Base-by-base conservation (phyloP, 2,113 vertebrate genomes). In the Ameiurus melas region DNA sequence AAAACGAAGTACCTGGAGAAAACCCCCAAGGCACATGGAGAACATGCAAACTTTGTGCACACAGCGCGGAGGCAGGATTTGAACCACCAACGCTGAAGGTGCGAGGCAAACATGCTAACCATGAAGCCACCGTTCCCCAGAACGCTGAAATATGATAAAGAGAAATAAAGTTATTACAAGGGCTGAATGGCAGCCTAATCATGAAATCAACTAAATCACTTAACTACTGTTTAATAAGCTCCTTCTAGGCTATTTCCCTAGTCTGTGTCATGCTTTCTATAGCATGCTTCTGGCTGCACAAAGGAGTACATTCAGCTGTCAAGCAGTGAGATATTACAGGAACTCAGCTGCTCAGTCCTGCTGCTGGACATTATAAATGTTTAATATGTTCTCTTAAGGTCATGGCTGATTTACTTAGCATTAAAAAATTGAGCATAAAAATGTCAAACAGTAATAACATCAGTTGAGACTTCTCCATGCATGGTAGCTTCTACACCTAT, bases 341-440 rank as follows among this genome's bases (percentile, higher is more conserved):
- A 88, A 62, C 68, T 86, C 81, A 84, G 43, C 71, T 85, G 47
- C 51, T 53, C 53, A 79, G 60, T 25, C 22, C 27, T 53, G 51
- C 51, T 57, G 64, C 87, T 79, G 85, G 53, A 84, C 80, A 55
- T 27, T 57, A 47, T 87, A 83, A 89, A 90, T 81, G 83, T 84
- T 89, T 87, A 33, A 89, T 86, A 83, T 4, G 6, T 17, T 43
- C 64, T 71, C 13, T 82, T 17, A 68, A 68, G 75, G 75, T 55
- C 85, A 86, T 33, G 30, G 14, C 60, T 77, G 81, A 64, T 88
- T 77, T 55, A 60, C 79, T 89, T 80, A 77, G 73, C 64, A 47
- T 83, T 10, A 55, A 73, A 53, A 55, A 25, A 47, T 73, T 70
- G 3, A 20, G 17, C n/a, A 70, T 33, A 5, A 47, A 60, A 78